Base-by-base conservation (phyloP, 2,113 vertebrate species). In the Octodon degus region DNA sequence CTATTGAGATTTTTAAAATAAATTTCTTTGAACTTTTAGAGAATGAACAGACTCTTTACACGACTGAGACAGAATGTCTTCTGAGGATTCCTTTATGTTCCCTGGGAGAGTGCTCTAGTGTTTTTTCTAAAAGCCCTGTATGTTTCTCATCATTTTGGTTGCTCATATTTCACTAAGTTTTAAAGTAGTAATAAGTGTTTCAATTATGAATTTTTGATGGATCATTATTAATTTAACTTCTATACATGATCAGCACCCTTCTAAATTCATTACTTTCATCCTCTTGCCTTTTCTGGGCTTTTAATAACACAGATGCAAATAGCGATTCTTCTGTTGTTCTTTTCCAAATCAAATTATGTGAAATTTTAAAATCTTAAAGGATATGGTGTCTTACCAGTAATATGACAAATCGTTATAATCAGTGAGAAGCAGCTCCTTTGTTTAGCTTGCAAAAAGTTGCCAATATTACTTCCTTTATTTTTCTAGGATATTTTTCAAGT, bases 1-100 rank as follows among this genome's bases (percentile, higher is more conserved):
- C 3, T 89, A 72, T 22, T 79, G 65, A 89, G 34, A 77, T 93
- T 86, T 92, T 25, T 74, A 58, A 19, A 58, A 58, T 74, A 19
- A 58, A 70, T 94, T 70, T 81, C 47, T 84, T 94, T 83, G 30
- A 90, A 92, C 53, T 67, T 74, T 65, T 40, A 77, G 27, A 94
- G 1, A 70, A 55, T 70, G 20, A 86, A 55, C 24, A 58, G 3
- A 86, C 63, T 80, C 63, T 80, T 55, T 58, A 60, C 58, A 53
- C 55, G 47, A 91, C 60, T 70, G 9, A 87, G 32, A 92, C n/a
- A 25, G 93, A 93, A 40, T 89, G 87, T 55, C 76, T 55, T 84
- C 91, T 83, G 24, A 63, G 1, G 81, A 76, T 80, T 84, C 70
- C 43, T 90, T 40, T 85, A 10, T 11, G 11, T 74, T 11, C 11